Evolutionary conservation across 2,113 vertebrate genomes (phyloP).

Genomic region (Diadophis punctatus): DNA sequence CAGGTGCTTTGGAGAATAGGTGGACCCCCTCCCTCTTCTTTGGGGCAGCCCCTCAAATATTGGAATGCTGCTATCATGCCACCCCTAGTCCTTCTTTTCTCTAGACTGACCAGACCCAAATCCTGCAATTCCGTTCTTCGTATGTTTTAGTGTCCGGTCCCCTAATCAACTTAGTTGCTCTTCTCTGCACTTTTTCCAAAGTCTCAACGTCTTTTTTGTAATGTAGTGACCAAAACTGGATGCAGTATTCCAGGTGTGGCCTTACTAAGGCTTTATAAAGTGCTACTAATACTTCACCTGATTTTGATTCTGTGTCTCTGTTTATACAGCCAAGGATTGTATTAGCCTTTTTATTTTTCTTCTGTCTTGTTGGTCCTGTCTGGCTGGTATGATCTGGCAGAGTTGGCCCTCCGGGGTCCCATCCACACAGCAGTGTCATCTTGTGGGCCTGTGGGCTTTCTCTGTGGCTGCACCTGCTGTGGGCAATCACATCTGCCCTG

Average conservation of each 20-base stretch:
- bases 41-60: neutral
- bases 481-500: neutral
- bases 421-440: neutral
- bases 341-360: too few species aligned
- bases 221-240: neutral
- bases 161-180: neutral
- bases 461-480: neutral
- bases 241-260: neutral
- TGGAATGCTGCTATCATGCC: neutral
- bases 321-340: neutral
- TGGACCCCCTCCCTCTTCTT: neutral
- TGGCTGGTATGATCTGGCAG: neutral
- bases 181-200: too few species aligned
- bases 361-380: neutral
- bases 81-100: neutral
- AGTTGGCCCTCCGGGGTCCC: neutral
- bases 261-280: neutral
- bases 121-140: neutral
- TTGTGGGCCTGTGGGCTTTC: neutral
- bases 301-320: neutral
- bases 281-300: neutral
- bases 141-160: neutral
- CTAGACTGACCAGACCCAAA: neutral
- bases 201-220: neutral
- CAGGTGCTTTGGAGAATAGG: neutral